These are phyloP conservation scores for Pangasius djambal DNA, from an alignment of 2,797 vertebrate genomes.

Conservation along the genomic window DNA sequence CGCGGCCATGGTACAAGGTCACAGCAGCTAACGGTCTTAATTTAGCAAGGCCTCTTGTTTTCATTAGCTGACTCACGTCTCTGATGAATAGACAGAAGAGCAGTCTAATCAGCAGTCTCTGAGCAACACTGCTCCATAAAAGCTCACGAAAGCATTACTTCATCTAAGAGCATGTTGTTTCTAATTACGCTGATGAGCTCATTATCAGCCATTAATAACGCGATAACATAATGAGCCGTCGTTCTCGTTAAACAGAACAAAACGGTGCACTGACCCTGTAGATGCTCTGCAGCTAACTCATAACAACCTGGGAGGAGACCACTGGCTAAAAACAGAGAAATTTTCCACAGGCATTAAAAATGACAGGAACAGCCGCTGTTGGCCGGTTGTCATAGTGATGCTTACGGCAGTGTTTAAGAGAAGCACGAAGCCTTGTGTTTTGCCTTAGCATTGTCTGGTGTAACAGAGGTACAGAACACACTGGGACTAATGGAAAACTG, in stretches of 20 bases:
- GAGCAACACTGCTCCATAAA: conserved; percentile 34
- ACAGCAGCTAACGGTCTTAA: conserved; percentile 64
- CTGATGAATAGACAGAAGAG: conserved; percentile 55
- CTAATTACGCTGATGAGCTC: conserved; percentile 50
- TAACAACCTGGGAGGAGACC: conserved; percentile 6
- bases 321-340: conserved; percentile 27
- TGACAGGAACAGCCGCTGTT: conserved; percentile 48
- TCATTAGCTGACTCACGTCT: conserved; percentile 68
- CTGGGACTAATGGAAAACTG: conserved; percentile 6
- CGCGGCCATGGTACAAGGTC: conserved; percentile 60
- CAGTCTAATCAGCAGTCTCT: conserved; percentile 42
- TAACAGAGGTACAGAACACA: not conserved
- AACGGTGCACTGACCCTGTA: not conserved
- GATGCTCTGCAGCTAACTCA: conserved; percentile 31
- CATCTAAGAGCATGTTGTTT: conserved; percentile 44
- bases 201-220: conserved; percentile 22
- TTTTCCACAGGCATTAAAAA: conserved; percentile 43
- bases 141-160: conserved; percentile 23
- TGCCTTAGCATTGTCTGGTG: conserved; percentile 18
- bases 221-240: conserved; percentile 33
- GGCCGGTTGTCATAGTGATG: conserved; percentile 52
- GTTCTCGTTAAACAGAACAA: conserved; percentile 12
- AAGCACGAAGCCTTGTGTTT: conserved; percentile 42
- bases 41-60: conserved; percentile 69
- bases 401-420: conserved; percentile 38